Evolutionary conservation across 2,113 vertebrate genomes (phyloP), one percentile per base, ranked within the genome.

Genomic region (Nycticryphes semicollaris): DNA sequence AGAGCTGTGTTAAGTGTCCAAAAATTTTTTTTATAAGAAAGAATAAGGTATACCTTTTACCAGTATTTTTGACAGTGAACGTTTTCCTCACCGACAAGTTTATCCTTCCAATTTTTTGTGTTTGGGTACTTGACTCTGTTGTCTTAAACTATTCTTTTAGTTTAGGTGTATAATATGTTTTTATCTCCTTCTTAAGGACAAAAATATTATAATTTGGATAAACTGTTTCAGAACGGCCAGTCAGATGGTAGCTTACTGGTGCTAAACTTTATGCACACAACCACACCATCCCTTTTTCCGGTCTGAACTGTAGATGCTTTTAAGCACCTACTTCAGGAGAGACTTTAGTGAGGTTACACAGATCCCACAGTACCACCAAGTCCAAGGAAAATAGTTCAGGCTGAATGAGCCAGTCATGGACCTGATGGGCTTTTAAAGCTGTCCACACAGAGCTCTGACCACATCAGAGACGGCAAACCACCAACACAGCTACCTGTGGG

Each of bases 291-390:
- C 47, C 15, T 48, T 84, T 96, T 96, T 50, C 96, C 21, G 1
- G 74, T 57, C 89, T 93, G 74, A 91, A 63, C 93, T 87, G 84
- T 76, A 69, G 84, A 67, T 82, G 57, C 62, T 84, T 95, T 85
- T 81, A 94, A 96, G 96, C 94, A 96, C 94, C 91, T 91, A 95
- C 89, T 96, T 91, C 57, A 95, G 93, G 84, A 87, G 59, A 90
- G 84, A 73, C 70, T 96, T 70, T 80, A 72, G 90, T 56, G 96
- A 93, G 89, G 91, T 93, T 95, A 88, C 27, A 90, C 88, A 94
- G 92, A 97, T 91, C 93, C 93, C 93, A 77, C 82, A 95, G 62
- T 35, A 64, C 66, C 59, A 50, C 84, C 13, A 30, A 48, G 93
- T 90, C 97, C 97, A 97, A 97, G 0, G 1, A 83, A 97, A 97